These are phyloP conservation scores for Acronicta alni DNA, from an alignment of 2,888 invertebrate species.

Conservation along the genomic window DNA sequence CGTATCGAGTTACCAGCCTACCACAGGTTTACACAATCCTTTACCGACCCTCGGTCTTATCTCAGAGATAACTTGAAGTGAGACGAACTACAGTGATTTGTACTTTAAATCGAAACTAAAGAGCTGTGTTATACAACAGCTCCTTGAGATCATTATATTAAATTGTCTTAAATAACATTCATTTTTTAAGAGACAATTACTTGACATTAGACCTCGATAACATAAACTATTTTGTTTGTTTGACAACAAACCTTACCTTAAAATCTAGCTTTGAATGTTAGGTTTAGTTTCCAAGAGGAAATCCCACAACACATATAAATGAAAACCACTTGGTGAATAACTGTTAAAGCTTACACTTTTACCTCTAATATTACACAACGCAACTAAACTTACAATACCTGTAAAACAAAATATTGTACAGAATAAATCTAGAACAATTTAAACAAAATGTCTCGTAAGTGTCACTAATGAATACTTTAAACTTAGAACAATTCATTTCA, in stretches of 20 bases:
- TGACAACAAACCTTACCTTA: too few species aligned
- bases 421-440: too few species aligned
- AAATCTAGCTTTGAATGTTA: background rate
- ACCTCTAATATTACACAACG: background rate
- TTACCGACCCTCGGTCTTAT: slow-evolving; percentile 11
- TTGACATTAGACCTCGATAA: background rate
- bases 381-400: slow-evolving; percentile 2
- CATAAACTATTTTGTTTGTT: background rate
- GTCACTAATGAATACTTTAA: too few species aligned
- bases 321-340: background rate
- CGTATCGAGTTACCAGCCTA: slow-evolving; percentile 4
- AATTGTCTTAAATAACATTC: background rate
- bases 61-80: slow-evolving; percentile 12
- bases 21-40: slow-evolving; percentile 1
- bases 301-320: too few species aligned
- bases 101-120: slow-evolving; percentile 42
- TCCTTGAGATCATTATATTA: slow-evolving; percentile 47
- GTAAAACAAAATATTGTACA: background rate
- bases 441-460: too few species aligned
- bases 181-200: background rate
- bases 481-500: too few species aligned
- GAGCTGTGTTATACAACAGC: slow-evolving; percentile 40
- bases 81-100: slow-evolving; percentile 35
- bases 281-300: too few species aligned
- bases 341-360: background rate